Percentiles rank a stretch among this genome's conserved stretches.
phyloP scores from a whole-genome alignment of 2,888 invertebrate genomes.

The Nomada ferruginata region DNA sequence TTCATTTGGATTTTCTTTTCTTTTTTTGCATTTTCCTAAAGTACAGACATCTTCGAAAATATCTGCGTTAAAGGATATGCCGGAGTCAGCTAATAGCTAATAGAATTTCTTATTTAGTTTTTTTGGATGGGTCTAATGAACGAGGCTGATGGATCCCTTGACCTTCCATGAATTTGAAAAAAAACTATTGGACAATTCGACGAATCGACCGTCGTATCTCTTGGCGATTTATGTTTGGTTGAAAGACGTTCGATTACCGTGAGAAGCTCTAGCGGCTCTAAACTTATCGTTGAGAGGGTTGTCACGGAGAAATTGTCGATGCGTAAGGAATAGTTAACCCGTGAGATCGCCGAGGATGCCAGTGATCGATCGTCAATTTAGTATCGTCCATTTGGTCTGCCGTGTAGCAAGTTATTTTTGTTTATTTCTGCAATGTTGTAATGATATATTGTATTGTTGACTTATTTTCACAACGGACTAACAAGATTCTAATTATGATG shows the following conservation, averaged over 20 bases:
- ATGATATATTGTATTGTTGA: neutral
- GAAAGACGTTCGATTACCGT: constrained; percentile 4
- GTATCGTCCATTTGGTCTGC: neutral
- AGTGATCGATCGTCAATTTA: neutral
- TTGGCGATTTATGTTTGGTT: too few relatives aligned
- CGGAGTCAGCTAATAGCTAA: too few relatives aligned
- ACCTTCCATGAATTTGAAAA: neutral
- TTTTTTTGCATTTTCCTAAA: too few relatives aligned
- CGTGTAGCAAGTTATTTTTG: neutral
- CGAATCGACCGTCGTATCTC: neutral
- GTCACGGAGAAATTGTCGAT: neutral
- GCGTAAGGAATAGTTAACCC: neutral
- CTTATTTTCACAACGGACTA: neutral
- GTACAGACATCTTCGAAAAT: too few relatives aligned
- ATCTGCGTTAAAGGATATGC: too few relatives aligned
- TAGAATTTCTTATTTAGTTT: too few relatives aligned
- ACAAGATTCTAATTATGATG: neutral
- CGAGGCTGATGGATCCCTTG: too few relatives aligned
- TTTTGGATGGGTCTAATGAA: too few relatives aligned
- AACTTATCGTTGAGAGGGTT: neutral
- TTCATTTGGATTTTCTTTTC: too few relatives aligned
- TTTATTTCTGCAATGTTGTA: neutral
- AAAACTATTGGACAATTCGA: neutral
- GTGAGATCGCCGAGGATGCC: neutral
- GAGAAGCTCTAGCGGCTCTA: neutral